phyloP scores from a whole-genome alignment of 1,140 invertebrate species.

The Antheraea mylitta region DNA sequence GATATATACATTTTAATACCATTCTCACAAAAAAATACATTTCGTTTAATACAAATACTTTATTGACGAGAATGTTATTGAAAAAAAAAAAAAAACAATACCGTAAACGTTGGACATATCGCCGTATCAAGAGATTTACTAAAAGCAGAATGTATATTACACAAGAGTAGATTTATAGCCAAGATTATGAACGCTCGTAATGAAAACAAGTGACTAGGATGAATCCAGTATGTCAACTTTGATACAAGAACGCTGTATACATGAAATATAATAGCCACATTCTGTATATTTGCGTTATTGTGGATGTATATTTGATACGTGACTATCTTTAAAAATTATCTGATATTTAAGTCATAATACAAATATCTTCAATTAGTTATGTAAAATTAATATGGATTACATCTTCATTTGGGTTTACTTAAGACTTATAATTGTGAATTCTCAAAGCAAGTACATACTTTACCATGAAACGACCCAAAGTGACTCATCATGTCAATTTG shows the following conservation, averaged over 20 bases:
- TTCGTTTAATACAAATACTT: not conserved
- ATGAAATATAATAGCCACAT: not conserved
- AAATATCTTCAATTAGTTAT: too few relatives aligned
- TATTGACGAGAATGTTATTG: not conserved
- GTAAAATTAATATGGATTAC: too few relatives aligned
- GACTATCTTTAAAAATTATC: too few relatives aligned
- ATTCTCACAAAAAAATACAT: not conserved
- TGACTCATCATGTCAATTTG: too few relatives aligned
- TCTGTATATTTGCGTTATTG: not conserved
- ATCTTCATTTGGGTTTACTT: too few relatives aligned
- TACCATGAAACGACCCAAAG: too few relatives aligned
- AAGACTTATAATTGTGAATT: too few relatives aligned
- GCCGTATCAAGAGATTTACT: not conserved
- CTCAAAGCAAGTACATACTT: too few relatives aligned
- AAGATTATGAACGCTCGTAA: slow-evolving; percentile 1
- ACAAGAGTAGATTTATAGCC: not conserved
- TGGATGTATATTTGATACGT: not conserved
- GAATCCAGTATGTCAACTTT: not conserved
- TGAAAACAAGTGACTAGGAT: not conserved
- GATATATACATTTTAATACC: not conserved
- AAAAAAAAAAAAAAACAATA: slow-evolving; percentile 2
- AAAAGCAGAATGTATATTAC: not conserved
- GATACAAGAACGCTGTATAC: not conserved
- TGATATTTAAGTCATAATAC: too few relatives aligned
- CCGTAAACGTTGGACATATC: not conserved